A percentile compares a stretch with the other conserved stretches of the same genome.
Conservation (phyloP, 1,140 invertebrate genomes). For the Stegodyphus mimosarum region DNA sequence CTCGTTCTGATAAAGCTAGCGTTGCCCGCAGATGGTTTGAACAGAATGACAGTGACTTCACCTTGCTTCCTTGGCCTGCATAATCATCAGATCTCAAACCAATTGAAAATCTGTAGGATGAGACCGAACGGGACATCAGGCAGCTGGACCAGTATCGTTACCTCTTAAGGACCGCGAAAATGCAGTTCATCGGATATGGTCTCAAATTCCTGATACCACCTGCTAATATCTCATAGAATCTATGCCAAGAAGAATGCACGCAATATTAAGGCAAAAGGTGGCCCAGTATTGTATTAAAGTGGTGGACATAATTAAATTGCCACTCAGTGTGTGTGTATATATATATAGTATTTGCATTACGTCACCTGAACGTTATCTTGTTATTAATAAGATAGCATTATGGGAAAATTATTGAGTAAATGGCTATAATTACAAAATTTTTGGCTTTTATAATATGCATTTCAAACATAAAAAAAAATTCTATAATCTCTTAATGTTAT, state of each 20-base stretch:
- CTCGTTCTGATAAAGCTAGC: neutral
- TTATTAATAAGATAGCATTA: too few relatives aligned
- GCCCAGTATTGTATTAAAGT: neutral
- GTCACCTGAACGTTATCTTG: too few relatives aligned
- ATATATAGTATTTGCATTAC: too few relatives aligned
- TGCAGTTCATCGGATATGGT: neutral
- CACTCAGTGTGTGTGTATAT: neutral
- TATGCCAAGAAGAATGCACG: neutral
- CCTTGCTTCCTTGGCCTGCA: neutral
- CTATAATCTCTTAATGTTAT: too few relatives aligned
- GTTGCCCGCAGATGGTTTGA: neutral
- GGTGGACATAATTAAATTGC: neutral
- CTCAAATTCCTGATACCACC: neutral
- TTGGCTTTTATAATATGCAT: too few relatives aligned
- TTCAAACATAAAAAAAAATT: too few relatives aligned
- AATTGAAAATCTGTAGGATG: slow-evolving; percentile 1
- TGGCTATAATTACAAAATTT: too few relatives aligned
- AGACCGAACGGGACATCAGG: neutral
- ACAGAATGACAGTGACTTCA: neutral
- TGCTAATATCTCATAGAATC: neutral
- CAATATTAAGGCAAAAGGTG: neutral
- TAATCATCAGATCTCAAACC: neutral
- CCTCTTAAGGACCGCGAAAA: neutral
- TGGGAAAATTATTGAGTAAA: too few relatives aligned
- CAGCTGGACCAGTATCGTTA: neutral